Evolutionary conservation across 2,888 invertebrate species (phyloP), one percentile per base, ranked within the genome.

Genomic region (Biston stratarius): DNA sequence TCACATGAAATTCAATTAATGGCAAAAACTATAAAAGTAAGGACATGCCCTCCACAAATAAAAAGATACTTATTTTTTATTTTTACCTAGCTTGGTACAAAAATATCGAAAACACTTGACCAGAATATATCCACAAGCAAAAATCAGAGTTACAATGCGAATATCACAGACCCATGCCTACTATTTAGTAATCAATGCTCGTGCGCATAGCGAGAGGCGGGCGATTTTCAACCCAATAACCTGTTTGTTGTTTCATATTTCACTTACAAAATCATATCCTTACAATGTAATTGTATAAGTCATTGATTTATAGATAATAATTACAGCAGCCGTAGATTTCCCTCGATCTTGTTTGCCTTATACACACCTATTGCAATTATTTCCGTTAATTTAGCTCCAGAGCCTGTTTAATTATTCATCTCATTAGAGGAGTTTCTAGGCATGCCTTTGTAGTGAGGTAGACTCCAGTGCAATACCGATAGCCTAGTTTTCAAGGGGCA

Each of bases 381-480:
- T 63, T 60, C 51, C 59, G 63, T 68, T 68, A 68, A 68, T 68
- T 70, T 66, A 74, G 69, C 64, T 66, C 65, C 61, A 61, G 74
- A 75, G 76, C 76, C 85, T 85, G 87, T 85, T 91, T 89, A 90
- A 92, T 92, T 91, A 92, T 91, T 91, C 90, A 90, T 90, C 91
- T 92, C 90, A 91, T 92, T 92, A 92, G 86, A 84, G 85, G 89
- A 91, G 86, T 91, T 90, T 83, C 81, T 78, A 80, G 82, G 83
- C 86, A 84, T 86, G 85, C 90, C 90, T 87, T 89, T 86, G 88
- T 87, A 76, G 74, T 78, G 77, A 81, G 76, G 81, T 84, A 83
- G 86, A 81, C 68, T 81, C 80, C 78, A 76, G 83, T 86, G 87
- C 85, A 83, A 82, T 79, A 80, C 78, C 87, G 87, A 91, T 91